These are phyloP conservation scores for Carollia perspicillata DNA, from an alignment of 2,113 vertebrate genomes.

Conservation along the genomic window DNA sequence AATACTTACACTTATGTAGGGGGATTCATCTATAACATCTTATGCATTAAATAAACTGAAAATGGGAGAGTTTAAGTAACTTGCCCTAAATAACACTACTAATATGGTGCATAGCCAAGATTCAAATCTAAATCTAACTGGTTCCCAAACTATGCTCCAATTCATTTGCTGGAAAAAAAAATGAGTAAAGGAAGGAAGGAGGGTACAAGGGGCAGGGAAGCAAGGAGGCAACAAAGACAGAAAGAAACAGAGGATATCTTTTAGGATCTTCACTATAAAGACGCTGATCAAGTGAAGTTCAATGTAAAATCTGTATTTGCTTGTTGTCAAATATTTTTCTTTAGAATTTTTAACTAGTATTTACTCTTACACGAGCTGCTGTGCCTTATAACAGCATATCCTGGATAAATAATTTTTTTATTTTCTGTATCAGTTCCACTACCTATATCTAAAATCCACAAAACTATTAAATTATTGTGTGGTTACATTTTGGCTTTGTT, in stretches of 20 bases:
- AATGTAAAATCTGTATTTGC: neutral
- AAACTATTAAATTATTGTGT: neutral
- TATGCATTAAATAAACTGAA: neutral
- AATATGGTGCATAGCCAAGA: neutral
- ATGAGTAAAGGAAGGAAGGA: neutral
- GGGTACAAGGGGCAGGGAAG: no score
- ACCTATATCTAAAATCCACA: neutral
- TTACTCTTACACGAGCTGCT: neutral
- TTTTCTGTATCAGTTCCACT: neutral
- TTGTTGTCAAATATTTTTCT: neutral
- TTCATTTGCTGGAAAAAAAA: neutral
- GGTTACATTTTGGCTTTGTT: constrained; percentile 8
- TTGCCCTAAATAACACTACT: neutral
- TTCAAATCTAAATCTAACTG: neutral
- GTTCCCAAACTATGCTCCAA: neutral
- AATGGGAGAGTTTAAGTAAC: neutral
- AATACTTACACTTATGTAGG: neutral
- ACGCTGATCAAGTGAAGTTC: neutral
- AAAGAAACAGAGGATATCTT: neutral
- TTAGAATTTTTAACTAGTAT: neutral
- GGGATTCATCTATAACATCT: neutral
- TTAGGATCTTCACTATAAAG: neutral
- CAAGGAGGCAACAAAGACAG: neutral
- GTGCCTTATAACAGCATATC: neutral
- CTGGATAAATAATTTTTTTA: neutral